Evolutionary conservation across 2,888 invertebrate genomes (phyloP).

Genomic region (Strigamia crassipes): DNA sequence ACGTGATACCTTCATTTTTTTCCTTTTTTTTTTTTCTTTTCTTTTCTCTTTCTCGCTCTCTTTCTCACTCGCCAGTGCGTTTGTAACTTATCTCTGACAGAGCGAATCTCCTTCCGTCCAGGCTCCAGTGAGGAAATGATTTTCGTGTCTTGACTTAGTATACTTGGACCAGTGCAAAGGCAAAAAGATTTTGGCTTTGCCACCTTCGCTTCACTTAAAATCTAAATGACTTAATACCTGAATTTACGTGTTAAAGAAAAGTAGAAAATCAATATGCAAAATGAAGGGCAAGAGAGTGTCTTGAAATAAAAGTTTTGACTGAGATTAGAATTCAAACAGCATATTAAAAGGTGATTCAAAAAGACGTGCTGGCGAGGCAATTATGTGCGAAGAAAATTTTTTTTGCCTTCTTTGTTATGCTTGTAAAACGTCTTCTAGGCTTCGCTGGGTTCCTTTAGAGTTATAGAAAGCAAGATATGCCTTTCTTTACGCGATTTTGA

Average conservation of each 20-base stretch:
- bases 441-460: not conserved
- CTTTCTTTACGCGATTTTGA: not conserved
- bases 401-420: constrained; percentile 20
- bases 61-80: not conserved
- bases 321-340: constrained; percentile 19
- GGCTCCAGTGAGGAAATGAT: not conserved
- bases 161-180: not conserved
- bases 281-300: not conserved
- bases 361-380: not conserved
- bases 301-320: not conserved
- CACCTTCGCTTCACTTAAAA: not conserved
- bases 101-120: constrained; percentile 33
- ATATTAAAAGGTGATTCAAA: not conserved
- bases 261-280: not conserved
- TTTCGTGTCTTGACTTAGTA: not conserved
- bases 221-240: not conserved
- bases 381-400: constrained; percentile 10
- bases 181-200: not conserved
- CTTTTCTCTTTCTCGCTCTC: not conserved
- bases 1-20: not conserved
- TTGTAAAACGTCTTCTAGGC: not conserved
- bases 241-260: not conserved
- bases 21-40: not conserved
- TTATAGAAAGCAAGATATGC: not conserved
- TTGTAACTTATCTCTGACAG: constrained; percentile 31